Conservation (phyloP, 23 tunicate species). For the Halocynthia roretzi region DNA sequence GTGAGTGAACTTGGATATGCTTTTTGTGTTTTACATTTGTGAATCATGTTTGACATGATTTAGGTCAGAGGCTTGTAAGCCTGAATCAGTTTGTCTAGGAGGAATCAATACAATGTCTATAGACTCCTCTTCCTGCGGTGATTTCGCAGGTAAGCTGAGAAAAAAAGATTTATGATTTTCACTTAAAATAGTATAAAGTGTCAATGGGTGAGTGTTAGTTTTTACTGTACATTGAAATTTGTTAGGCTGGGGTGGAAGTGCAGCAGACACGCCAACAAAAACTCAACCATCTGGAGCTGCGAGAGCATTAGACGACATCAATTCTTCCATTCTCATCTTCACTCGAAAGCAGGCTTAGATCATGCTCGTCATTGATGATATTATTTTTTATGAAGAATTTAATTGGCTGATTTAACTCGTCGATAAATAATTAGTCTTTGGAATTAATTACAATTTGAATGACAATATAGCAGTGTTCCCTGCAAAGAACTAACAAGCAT, state of each 20-base stretch:
- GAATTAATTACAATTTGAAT: too few relatives aligned
- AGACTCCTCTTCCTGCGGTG: constrained; percentile 30
- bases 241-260: constrained; percentile 59
- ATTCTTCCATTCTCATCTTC: constrained; percentile 52
- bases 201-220: neutral
- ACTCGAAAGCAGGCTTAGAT: constrained; percentile 29
- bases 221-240: neutral
- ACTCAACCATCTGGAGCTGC: constrained; percentile 57
- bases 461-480: too few relatives aligned
- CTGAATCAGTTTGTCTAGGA: constrained; percentile 70
- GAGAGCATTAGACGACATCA: constrained; percentile 56
- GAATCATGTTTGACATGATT: neutral
- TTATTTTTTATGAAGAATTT: too few relatives aligned
- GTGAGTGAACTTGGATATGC: constrained; percentile 19
- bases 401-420: too few relatives aligned
- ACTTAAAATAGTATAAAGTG: neutral
- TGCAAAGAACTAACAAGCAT: too few relatives aligned
- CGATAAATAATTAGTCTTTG: too few relatives aligned
- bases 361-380: neutral
- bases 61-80: constrained; percentile 67
- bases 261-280: constrained; percentile 49
- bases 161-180: neutral
- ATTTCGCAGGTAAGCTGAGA: constrained; percentile 38
- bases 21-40: neutral
- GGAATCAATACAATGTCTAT: constrained; percentile 46